Percentiles rank a stretch among this genome's conserved stretches.
Evolutionary conservation across 2,888 invertebrate species (phyloP).

Genomic region (Lithodes maja): DNA sequence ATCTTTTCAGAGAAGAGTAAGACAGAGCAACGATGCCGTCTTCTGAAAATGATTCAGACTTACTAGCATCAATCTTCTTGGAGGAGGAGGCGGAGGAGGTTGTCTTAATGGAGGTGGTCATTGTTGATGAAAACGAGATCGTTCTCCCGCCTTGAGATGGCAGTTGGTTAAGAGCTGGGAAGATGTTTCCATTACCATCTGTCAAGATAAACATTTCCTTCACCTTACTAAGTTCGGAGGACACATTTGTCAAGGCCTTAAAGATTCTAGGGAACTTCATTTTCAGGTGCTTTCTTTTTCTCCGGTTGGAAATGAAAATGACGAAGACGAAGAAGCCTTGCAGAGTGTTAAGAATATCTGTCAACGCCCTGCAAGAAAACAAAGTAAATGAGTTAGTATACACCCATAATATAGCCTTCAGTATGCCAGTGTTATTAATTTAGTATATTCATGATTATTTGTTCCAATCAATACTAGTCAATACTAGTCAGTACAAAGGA

Average conservation of each 20-base stretch:
- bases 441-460: not conserved
- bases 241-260: not conserved
- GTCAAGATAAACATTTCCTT: not conserved
- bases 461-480: not conserved
- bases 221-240: not conserved
- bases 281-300: constrained; percentile 31
- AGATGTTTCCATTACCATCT: not conserved
- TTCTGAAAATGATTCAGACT: not conserved
- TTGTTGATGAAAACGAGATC: not conserved
- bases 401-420: not conserved
- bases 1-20: not conserved
- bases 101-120: not conserved
- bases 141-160: not conserved
- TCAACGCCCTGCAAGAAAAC: constrained; percentile 33
- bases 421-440: not conserved
- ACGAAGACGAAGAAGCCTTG: constrained; percentile 52
- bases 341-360: constrained; percentile 45
- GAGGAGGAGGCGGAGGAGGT: not conserved
- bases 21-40: not conserved
- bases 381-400: not conserved
- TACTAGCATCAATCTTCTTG: not conserved
- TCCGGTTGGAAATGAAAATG: constrained; percentile 37
- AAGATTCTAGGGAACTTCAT: not conserved
- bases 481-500: too few relatives aligned
- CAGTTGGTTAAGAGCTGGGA: not conserved